Evolutionary conservation across 2,888 invertebrate species (phyloP), one percentile per base, ranked within the genome.

Genomic region (Polydesmus complanatus): DNA sequence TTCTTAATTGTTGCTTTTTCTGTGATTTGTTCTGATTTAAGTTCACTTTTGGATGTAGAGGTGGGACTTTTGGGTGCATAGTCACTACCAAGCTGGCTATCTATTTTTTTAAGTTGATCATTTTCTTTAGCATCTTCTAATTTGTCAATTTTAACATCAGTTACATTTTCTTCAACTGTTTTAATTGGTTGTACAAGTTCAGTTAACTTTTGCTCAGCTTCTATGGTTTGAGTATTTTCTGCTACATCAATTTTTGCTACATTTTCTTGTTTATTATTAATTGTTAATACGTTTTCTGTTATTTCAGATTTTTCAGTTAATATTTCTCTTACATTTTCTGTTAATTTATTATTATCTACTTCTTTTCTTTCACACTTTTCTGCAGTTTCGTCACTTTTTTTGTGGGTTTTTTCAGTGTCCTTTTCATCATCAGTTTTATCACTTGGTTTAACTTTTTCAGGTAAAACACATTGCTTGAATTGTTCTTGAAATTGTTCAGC

Each of bases 131-230:
- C n/a, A 3, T 51, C 21, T 8, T 50, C 26, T 3, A 58, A 18
- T 53, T 26, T 51, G n/a, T 59, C 47, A n/a, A 54, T 3, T 53
- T n/a, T 54, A n/a, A 56, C n/a, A 37, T 25, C 25, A 25, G 8
- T 5, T 25, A 27, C 2, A 54, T 54, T 27, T n/a, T n/a, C n/a
- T n/a, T 27, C 3, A 27, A 23, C 18, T 25, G 26, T 22, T 22
- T n/a, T 3, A 53, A 5, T 1, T 5, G 1, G 26, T 26, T 53
- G n/a, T n/a, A n/a, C n/a, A n/a, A n/a, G n/a, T 53, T 1, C 50
- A 8, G 14, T 14, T 50, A 21, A 21, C 5, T 50, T 22, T 2
- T 14, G 8, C 2, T 53, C 53, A 2, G 53, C 18, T 23, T 52
- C 19, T n/a, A 23, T 52, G 21, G 14, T 25, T 1, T 2, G 2